Percentiles rank a stretch among this genome's conserved stretches.
phyloP scores from a whole-genome alignment of 2,888 invertebrate genomes.

The Rotaria sp. region DNA sequence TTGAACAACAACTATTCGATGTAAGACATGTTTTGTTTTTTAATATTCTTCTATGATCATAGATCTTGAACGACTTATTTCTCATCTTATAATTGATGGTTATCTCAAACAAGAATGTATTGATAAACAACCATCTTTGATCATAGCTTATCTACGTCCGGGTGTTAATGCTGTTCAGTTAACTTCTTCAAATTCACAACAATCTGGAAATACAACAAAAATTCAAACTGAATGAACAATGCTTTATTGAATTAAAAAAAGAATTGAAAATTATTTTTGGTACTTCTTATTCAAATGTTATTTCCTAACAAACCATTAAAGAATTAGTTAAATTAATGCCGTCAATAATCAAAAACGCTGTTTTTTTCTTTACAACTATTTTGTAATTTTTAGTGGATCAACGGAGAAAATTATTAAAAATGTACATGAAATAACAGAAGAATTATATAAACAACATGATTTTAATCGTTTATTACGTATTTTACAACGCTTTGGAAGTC shows the following conservation, averaged over 20 bases:
- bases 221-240: conserved; percentile 18
- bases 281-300: background rate
- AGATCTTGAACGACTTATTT: conserved; percentile 4
- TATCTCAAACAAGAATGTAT: conserved; percentile 13
- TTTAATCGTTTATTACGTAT: conserved; percentile 23
- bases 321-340: conserved; percentile 8
- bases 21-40: no score
- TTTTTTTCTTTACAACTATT: no score
- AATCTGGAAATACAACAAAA: background rate
- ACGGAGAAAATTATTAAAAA: background rate
- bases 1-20: no score
- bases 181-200: background rate
- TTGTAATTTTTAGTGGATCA: background rate
- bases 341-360: background rate
- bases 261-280: background rate
- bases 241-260: background rate
- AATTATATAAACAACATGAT: background rate
- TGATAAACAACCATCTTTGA: background rate
- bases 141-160: background rate
- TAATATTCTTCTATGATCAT: no score
- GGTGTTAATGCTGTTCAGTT: background rate
- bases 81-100: background rate
- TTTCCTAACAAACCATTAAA: background rate
- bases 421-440: background rate
- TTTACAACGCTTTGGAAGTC: background rate